phyloP scores from a whole-genome alignment of 1,140 invertebrate species.

The Ruditapes philippinarum region DNA sequence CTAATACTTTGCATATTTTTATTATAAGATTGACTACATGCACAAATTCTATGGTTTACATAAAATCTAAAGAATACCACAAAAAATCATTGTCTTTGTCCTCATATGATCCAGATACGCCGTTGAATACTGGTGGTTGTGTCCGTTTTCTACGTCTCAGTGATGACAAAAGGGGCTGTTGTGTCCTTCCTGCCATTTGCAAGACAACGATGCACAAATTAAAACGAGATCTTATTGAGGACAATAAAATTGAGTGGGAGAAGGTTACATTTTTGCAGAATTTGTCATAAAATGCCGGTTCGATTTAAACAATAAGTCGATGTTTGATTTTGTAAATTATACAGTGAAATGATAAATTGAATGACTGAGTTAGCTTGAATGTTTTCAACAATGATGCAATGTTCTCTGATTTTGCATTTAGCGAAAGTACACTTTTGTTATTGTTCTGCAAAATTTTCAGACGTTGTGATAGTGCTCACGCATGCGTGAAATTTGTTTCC shows the following conservation, averaged over 20 bases:
- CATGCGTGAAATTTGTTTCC: constrained; percentile 53
- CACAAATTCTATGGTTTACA: too few species aligned
- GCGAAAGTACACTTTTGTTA: not conserved
- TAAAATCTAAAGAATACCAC: too few species aligned
- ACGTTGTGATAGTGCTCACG: not conserved
- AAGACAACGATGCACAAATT: not conserved
- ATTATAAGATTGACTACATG: too few species aligned
- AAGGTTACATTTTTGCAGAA: not conserved
- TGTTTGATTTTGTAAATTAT: not conserved
- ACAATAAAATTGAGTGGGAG: not conserved
- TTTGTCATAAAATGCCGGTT: not conserved
- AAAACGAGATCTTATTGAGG: not conserved
- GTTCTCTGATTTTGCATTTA: not conserved
- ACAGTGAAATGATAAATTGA: not conserved
- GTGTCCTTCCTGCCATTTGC: constrained; percentile 75
- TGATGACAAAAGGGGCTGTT: constrained; percentile 54
- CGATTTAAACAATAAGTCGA: not conserved
- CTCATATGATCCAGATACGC: constrained; percentile 80
- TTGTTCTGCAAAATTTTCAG: not conserved
- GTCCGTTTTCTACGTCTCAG: constrained; percentile 75
- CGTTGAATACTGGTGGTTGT: constrained; percentile 80
- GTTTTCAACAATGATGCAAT: not conserved
- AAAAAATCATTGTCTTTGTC: constrained; percentile 86
- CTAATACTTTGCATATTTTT: too few species aligned
- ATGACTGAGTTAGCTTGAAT: not conserved